Percentiles rank a stretch among this genome's conserved stretches.
Evolutionary conservation across 2,888 invertebrate species (phyloP).

Genomic region (Ormia ochracea): DNA sequence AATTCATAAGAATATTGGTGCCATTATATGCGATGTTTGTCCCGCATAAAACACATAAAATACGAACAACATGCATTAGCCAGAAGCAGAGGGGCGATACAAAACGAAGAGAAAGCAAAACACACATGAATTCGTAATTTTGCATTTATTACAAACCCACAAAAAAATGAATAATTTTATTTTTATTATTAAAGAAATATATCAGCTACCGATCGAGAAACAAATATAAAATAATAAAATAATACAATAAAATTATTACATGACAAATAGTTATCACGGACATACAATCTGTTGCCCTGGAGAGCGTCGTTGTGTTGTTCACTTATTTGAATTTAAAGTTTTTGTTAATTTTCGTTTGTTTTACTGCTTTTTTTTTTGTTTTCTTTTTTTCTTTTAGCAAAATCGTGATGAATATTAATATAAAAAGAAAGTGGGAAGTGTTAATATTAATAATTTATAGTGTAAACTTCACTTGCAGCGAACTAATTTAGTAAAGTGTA

Average conservation of each 20-base stretch:
- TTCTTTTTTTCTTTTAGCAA: constrained; percentile 10
- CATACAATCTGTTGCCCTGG: constrained; percentile 46
- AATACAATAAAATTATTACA: constrained; percentile 56
- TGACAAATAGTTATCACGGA: constrained; percentile 54
- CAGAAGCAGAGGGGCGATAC: constrained; percentile 19
- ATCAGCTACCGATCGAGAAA: constrained; percentile 33
- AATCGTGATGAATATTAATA: constrained; percentile 49
- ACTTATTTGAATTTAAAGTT: background rate
- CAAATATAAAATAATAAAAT: constrained; percentile 44
- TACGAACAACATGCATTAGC: constrained; percentile 36
- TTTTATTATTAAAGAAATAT: constrained; percentile 2
- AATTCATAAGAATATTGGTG: constrained; percentile 64
- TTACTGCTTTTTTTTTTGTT: background rate
- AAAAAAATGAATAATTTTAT: constrained; percentile 36
- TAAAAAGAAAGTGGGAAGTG: constrained; percentile 39
- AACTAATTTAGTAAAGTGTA: background rate
- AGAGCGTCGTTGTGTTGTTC: constrained; percentile 19
- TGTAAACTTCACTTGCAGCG: background rate
- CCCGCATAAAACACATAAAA: constrained; percentile 28
- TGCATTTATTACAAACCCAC: constrained; percentile 35
- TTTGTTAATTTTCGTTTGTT: too few species aligned
- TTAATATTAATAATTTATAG: constrained; percentile 25
- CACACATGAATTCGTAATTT: constrained; percentile 52
- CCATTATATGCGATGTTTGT: constrained; percentile 44
- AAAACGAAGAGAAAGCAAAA: background rate